A percentile compares a stretch with the other conserved stretches of the same genome.
Conservation (phyloP, 2,888 invertebrate species). For the Seira musarum region DNA sequence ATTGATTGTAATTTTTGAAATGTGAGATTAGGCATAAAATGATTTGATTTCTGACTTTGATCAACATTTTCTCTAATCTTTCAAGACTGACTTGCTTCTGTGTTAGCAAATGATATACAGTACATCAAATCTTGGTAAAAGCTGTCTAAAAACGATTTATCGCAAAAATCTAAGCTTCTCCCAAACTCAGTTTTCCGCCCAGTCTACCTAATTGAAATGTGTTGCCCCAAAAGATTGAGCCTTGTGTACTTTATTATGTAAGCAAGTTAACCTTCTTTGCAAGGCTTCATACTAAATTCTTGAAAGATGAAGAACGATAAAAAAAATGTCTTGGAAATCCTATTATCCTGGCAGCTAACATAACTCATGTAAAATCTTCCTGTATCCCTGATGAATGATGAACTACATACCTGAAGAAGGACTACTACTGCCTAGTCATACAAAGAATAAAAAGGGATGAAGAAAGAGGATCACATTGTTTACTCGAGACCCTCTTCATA, state of each 20-base stretch:
- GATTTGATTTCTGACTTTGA: no score
- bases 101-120: no score
- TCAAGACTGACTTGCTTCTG: no score
- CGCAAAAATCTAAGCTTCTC: background rate
- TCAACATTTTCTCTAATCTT: no score
- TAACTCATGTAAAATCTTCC: background rate
- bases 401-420: conserved; percentile 1
- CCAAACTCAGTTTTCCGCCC: background rate
- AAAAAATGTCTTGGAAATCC: background rate
- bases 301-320: background rate
- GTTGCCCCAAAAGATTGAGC: no score
- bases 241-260: no score
- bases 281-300: background rate
- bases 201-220: background rate
- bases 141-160: background rate
- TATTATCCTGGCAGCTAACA: background rate
- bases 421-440: background rate
- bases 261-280: background rate
- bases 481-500: background rate
- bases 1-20: no score
- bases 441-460: background rate
- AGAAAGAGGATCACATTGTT: background rate
- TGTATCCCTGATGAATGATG: background rate
- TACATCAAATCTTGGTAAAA: no score
- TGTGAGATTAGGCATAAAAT: no score